Base-by-base conservation (phyloP, 2,888 invertebrate species). In the Eilema griseolum region DNA sequence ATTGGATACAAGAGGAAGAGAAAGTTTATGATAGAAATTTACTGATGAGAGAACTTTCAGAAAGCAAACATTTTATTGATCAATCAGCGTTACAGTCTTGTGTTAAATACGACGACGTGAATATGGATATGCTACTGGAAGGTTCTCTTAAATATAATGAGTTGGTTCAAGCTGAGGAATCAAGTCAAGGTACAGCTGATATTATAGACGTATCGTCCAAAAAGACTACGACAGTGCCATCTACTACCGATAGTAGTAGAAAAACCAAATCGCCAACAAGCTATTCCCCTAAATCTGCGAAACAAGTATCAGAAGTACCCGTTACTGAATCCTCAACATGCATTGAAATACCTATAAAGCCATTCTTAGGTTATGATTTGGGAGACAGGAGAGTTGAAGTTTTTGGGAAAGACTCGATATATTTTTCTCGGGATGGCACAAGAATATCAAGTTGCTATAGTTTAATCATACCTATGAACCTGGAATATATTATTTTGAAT, bases 1-100 rank as follows among this genome's bases (percentile, higher is more conserved):
- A 92, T 12, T 96, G 96, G 96, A 90, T 96, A 65, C 86, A 92
- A 83, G 86, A 88, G 7, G 90, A 93, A 82, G 94, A 94, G 87
- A 88, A 82, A 77, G 78, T 84, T 1, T 93, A 95, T 72, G 90
- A 94, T 68, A 88, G 89, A 77, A 79, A 81, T 24, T 70, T 89
- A 41, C 60, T 82, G 24, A 56, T 85, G 4, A 87, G 83, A 75
- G 79, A 86, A 24, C 83, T 83, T 73, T 90, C 92, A 0, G 80
- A 85, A 65, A 86, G 77, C 66, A 88, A 90, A 82, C 85, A 88
- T 68, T 68, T 85, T 26, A 63, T 88, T 64, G 86, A 90, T 79
- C 84, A 83, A 3, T 75, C 83, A 46, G 86, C 86, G 20, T 73
- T 81, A 26, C 83, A 87, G 70, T 88, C 90, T 7, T 94, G 94